Conservation (phyloP, 2,888 invertebrate species). For the Aspidapion aeneum region DNA sequence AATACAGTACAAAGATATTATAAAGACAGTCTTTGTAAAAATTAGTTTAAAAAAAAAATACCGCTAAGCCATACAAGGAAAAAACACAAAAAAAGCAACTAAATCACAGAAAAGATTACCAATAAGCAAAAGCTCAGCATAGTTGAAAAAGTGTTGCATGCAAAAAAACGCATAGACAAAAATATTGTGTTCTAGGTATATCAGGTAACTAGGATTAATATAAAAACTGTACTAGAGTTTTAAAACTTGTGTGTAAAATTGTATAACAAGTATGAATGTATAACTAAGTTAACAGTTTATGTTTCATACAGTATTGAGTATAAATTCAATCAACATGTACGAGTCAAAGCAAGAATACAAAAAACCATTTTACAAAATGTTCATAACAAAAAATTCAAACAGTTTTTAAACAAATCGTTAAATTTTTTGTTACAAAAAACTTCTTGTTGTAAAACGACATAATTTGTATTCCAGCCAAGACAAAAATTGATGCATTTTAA, state of each 20-base stretch:
- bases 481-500: not conserved
- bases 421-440: too few relatives aligned
- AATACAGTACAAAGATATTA: too few relatives aligned
- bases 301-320: not conserved
- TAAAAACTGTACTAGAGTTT: not conserved
- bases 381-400: too few relatives aligned
- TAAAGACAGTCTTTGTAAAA: too few relatives aligned
- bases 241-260: not conserved
- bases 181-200: constrained; percentile 1
- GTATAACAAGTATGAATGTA: not conserved
- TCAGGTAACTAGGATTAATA: not conserved
- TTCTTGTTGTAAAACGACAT: too few relatives aligned
- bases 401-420: too few relatives aligned
- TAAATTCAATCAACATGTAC: not conserved
- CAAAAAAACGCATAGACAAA: constrained; percentile 1
- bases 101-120: constrained; percentile 21
- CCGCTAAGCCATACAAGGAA: too few relatives aligned
- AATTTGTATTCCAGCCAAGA: too few relatives aligned
- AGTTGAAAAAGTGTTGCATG: not conserved
- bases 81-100: constrained; percentile 30
- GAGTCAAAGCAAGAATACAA: too few relatives aligned
- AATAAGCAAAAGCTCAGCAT: not conserved
- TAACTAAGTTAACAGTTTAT: not conserved
- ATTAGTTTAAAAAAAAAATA: too few relatives aligned
- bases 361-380: too few relatives aligned